Base-by-base conservation (phyloP, 37 sponge, comb jelly and placozoan genomes). In the Crambe crambe region DNA sequence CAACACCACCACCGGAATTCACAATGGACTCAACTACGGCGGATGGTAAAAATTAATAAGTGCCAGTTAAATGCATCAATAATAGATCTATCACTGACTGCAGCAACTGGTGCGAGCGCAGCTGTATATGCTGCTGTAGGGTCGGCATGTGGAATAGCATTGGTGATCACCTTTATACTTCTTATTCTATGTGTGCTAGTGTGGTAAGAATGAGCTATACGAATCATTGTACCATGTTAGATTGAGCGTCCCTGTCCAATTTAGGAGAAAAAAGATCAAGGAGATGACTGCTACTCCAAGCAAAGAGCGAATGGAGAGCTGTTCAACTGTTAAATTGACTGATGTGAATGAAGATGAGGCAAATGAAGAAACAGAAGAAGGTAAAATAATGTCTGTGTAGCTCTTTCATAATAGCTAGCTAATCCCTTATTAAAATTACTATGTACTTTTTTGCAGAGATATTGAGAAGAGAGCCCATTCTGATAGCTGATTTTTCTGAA, bases 401-500 rank as follows among this genome's bases (percentile, higher is more conserved):
- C 17, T 60, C 4, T 25, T 4, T 9, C 23, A 26, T n/a, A n/a
- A n/a, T n/a, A n/a, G n/a, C n/a, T n/a, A n/a, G n/a, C n/a, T n/a
- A n/a, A n/a, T 60, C 61, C 23, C 27, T n/a, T 25, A 9, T 60
- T 26, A 23, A 26, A 60, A 26, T 60, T 60, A 20, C 9, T 51
- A 51, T n/a, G n/a, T n/a, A n/a, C n/a, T n/a, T n/a, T n/a, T n/a
- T n/a, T n/a, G n/a, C n/a, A n/a, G n/a, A n/a, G n/a, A n/a, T n/a
- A n/a, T n/a, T n/a, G n/a, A 3, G 35, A 25, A 32, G 36, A 2
- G 57, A 39, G 61, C 76, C 73, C 26, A 77, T 88, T 34, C 72
- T 70, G 23, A 60, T 89, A 42, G 63, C 75, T n/a, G 86, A 85
- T 0, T 93, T 93, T 36, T 73, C 90, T 17, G 47, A 76, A 17